A percentile compares a stretch with the other conserved stretches of the same genome.
Conservation (phyloP, 37 sponge, comb jelly and placozoan species). For the Eunapius fragilis region DNA sequence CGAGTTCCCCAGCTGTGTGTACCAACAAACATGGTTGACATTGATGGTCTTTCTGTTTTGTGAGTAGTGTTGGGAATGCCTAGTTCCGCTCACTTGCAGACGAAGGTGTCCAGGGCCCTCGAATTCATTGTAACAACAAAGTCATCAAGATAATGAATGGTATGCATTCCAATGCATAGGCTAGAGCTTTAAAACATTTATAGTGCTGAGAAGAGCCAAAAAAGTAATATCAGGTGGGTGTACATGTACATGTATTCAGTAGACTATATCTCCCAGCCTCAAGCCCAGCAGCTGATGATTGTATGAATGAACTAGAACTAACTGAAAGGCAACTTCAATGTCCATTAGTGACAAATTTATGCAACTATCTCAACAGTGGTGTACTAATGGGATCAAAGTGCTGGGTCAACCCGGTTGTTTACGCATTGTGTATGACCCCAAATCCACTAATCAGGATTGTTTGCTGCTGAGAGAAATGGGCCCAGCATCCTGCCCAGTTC, state of each 20-base stretch:
- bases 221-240: conserved; percentile 23
- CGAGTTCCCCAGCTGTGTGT: conserved; percentile 24
- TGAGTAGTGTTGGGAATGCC: conserved; percentile 46
- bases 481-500: conserved; percentile 3
- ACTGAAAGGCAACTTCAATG: background rate
- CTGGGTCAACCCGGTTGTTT: conserved; percentile 4
- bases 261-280: background rate
- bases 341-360: background rate
- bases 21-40: conserved; percentile 32
- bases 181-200: conserved; percentile 29
- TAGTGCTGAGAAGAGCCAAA: conserved; percentile 24
- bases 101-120: background rate
- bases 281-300: background rate
- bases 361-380: background rate
- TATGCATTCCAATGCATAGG: conserved; percentile 26
- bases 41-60: conserved; percentile 53
- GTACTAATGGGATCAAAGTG: background rate
- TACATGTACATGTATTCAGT: no score
- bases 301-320: background rate
- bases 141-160: conserved; percentile 31
- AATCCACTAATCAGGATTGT: no score
- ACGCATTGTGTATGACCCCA: background rate
- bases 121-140: conserved; percentile 17
- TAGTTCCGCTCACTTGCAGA: conserved; percentile 6
- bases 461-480: background rate